phyloP scores from a whole-genome alignment of 2,888 invertebrate genomes.

The Scaptomyza cyrtandrae region DNA sequence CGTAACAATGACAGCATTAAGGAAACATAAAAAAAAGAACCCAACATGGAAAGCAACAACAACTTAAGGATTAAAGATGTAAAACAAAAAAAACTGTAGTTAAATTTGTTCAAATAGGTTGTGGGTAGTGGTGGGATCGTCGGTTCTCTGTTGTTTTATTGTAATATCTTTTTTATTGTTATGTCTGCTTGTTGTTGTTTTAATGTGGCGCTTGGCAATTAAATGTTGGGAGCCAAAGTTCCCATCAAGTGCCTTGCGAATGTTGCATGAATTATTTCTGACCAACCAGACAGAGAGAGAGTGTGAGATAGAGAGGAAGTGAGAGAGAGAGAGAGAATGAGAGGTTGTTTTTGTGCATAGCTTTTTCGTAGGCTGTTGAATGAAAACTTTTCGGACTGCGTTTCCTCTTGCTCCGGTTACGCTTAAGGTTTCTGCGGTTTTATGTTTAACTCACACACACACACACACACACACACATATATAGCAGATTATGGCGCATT shows the following conservation, averaged over 20 bases:
- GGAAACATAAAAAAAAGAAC: slow-evolving; percentile 32
- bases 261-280: slow-evolving; percentile 64
- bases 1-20: slow-evolving; percentile 40
- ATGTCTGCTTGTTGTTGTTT: slow-evolving; percentile 28
- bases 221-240: slow-evolving; percentile 63
- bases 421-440: slow-evolving; percentile 57
- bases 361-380: slow-evolving; percentile 41
- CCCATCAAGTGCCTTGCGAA: slow-evolving; percentile 32
- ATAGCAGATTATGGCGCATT: slow-evolving; percentile 64
- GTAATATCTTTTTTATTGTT: slow-evolving; percentile 58
- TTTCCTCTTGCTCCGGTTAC: slow-evolving; percentile 42
- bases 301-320: background rate
- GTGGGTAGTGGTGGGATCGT: background rate
- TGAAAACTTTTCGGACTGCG: slow-evolving; percentile 41
- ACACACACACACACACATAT: slow-evolving; percentile 23
- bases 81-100: slow-evolving; percentile 48
- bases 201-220: slow-evolving; percentile 61
- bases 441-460: slow-evolving; percentile 7
- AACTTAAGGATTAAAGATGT: slow-evolving; percentile 47
- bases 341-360: slow-evolving; percentile 6
- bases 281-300: slow-evolving; percentile 19
- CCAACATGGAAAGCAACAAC: slow-evolving; percentile 9
- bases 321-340: too few species aligned
- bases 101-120: slow-evolving; percentile 28
- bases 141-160: slow-evolving; percentile 56